Evolutionary conservation across 2,888 invertebrate genomes (phyloP), one percentile per base, ranked within the genome.

Genomic region (Ariolimax columbianus): DNA sequence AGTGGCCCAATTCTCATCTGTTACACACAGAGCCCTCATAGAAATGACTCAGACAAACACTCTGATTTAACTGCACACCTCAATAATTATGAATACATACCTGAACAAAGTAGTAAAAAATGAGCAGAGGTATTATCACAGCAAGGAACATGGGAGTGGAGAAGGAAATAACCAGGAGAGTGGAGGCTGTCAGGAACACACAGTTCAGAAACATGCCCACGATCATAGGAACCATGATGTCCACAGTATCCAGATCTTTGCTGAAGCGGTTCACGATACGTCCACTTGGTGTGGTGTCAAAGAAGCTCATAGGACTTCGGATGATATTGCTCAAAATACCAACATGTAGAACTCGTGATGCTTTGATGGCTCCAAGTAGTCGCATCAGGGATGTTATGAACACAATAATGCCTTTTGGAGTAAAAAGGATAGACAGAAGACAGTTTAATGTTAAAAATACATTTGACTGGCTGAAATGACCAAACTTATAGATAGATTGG

Each of bases 241-340:
- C 92, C 72, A 92, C 75, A 1, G 89, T 87, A 83, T 93, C 93
- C 11, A 93, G 85, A 72, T 91, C 92, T 78, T 91, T 91, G 75
- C 91, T 91, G 88, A 92, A 93, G 26, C 91, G 89, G 83, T 93
- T 93, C 68, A 93, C 86, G 68, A 92, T 91, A 43, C 92, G 90
- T 11, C 92, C 92, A 43, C 89, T 86, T 17, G 93, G 89, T n/a
- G 89, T 93, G 82, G 89, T 92, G 86, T 91, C 92, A 88, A 91
- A 93, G 88, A 91, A 92, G 80, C 85, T 89, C 90, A 91, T 91
- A 11, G 94, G 93, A 30, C 92, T 92, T 17, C 89, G 87, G 66
- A 94, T 86, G 33, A 92, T 87, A 81, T 89, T 90, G 70, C 38
- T 47, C 47, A 95, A 89, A 82, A 95, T 88, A 26, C 87, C 88